These are phyloP conservation scores for Lypha dubia DNA, from an alignment of 2,888 invertebrate genomes.

Conservation along the genomic window DNA sequence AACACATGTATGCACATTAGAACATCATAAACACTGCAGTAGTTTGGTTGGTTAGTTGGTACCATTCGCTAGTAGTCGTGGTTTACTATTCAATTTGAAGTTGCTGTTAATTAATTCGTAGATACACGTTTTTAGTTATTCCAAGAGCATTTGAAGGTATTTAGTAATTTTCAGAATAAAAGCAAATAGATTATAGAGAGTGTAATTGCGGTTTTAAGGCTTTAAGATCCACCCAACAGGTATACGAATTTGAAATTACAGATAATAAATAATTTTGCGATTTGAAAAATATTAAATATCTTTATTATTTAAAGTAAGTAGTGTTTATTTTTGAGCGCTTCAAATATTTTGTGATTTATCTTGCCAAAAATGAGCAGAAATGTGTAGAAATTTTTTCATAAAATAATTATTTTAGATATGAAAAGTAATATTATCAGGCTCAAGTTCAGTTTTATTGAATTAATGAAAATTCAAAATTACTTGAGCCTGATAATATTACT, in stretches of 20 bases:
- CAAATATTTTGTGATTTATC: too few relatives aligned
- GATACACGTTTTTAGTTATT: conserved; percentile 7
- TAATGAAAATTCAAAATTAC: too few relatives aligned
- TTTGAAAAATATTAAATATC: not conserved
- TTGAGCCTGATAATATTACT: too few relatives aligned
- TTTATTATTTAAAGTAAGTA: not conserved
- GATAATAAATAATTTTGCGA: not conserved
- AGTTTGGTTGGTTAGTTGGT: too few relatives aligned
- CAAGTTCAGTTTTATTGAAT: too few relatives aligned
- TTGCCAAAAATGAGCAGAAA: too few relatives aligned
- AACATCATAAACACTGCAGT: conserved; percentile 9
- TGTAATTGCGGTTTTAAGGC: conserved; percentile 33
- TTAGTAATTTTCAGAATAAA: conserved; percentile 3
- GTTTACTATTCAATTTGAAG: conserved; percentile 34
- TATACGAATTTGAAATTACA: conserved; percentile 12
- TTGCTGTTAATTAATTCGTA: conserved; percentile 51
- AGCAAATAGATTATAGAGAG: conserved; percentile 6
- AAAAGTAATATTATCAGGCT: too few relatives aligned
- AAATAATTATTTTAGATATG: too few relatives aligned
- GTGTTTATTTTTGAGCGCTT: not conserved
- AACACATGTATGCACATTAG: too few relatives aligned
- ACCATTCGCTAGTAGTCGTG: conserved; percentile 16
- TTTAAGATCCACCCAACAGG: conserved; percentile 1
- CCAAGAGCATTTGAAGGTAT: not conserved
- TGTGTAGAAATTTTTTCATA: too few relatives aligned